Conservation (phyloP, 2,113 vertebrate species). For the Dromiciops gliroides region DNA sequence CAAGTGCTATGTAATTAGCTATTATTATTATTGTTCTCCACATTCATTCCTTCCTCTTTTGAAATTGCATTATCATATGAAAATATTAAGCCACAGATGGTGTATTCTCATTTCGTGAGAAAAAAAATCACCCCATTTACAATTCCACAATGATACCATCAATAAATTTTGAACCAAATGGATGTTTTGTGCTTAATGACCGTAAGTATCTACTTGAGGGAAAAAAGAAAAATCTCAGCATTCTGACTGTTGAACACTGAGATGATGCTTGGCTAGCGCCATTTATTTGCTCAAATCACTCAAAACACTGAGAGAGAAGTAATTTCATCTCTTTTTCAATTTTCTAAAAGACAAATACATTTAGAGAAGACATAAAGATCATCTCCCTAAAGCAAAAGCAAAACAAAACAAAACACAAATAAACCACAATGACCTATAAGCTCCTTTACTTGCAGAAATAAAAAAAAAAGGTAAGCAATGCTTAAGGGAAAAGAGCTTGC, state of each 20-base stretch:
- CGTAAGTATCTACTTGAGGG: not conserved
- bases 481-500: not conserved
- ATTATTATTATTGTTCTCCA: slow-evolving; percentile 15
- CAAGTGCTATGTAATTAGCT: not conserved
- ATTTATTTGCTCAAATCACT: not conserved
- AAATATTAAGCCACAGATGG: slow-evolving; percentile 32
- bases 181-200: not conserved
- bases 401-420: not conserved
- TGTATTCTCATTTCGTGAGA: not conserved
- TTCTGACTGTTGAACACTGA: not conserved
- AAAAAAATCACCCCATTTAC: not conserved
- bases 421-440: not conserved
- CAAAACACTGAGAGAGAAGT: not conserved
- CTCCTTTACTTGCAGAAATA: not conserved
- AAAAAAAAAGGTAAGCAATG: not conserved
- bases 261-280: not conserved
- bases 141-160: not conserved
- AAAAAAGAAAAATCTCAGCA: not conserved
- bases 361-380: not conserved
- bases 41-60: slow-evolving; percentile 29
- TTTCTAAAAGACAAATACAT: not conserved
- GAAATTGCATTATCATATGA: not conserved
- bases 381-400: not conserved
- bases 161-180: slow-evolving; percentile 5
- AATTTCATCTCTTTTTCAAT: not conserved